Evolutionary conservation across 2,888 invertebrate species (phyloP), one percentile per base, ranked within the genome.

Genomic region (Celastrina argiolus): DNA sequence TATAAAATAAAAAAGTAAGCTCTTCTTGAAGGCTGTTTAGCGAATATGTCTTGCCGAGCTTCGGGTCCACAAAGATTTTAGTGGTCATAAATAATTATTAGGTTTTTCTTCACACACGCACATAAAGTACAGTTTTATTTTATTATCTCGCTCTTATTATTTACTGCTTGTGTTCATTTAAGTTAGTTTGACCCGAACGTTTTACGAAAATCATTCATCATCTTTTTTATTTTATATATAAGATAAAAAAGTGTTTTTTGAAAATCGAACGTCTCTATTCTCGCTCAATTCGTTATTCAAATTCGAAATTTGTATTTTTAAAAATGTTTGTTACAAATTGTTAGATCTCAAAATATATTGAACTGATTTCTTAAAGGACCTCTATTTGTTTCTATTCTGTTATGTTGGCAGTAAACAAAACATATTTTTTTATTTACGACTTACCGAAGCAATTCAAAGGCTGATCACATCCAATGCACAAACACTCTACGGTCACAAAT

Each of bases 401-500:
- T 42, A n/a, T 42, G 16, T n/a, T n/a, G 42, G 42, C 16, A n/a
- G n/a, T n/a, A n/a, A n/a, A n/a, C n/a, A n/a, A n/a, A n/a, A n/a
- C n/a, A n/a, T n/a, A n/a, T n/a, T n/a, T 18, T 4, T 26, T 1
- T 51, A 22, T 51, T 51, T 51, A 12, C 7, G 10, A 51, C 51
- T 51, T 51, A 51, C 51, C 51, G 51, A 22, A 26, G 6, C 14
- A 26, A 12, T 51, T 18, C 51, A 51, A 26, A 51, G 51, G 45
- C 45, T 45, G 3, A 51, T 1, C 51, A 51, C 51, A 26, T 51
- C 51, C 51, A 51, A 51, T 51, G 51, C 51, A 51, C 51, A 51
- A 51, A 51, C 58, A 31, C 58, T 45, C n/a, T 10, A 58, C 28
- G 14, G 8, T 58, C 58, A 31, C 58, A 56, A 14, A 56, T 28